A percentile compares a stretch with the other conserved stretches of the same genome.
Evolutionary conservation across 23 tunicate species (phyloP).

Genomic region (Halocynthia aurantium): DNA sequence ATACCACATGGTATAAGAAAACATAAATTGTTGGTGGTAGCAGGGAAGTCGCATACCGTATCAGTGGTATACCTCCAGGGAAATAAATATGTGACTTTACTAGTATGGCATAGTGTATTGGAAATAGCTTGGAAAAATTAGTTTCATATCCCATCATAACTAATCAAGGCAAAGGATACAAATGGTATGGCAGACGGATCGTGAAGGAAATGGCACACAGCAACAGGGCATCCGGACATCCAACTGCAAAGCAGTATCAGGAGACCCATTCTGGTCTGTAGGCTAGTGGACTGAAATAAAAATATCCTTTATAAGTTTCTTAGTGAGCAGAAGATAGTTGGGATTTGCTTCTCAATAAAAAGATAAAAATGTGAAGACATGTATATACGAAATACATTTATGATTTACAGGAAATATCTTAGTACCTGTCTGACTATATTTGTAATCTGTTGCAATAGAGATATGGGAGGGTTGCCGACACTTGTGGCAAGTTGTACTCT

Average conservation of each 20-base stretch:
- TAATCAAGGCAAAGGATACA: slow-evolving; percentile 39
- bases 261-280: slow-evolving; percentile 76
- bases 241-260: slow-evolving; percentile 73
- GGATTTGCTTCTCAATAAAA: background rate
- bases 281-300: slow-evolving; percentile 22
- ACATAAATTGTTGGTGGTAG: background rate
- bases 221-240: slow-evolving; percentile 63
- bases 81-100: background rate
- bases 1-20: background rate
- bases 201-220: slow-evolving; percentile 57
- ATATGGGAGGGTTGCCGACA: slow-evolving; percentile 66
- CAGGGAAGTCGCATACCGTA: background rate
- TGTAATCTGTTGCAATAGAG: slow-evolving; percentile 65
- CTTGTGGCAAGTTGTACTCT: slow-evolving; percentile 88
- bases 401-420: no score
- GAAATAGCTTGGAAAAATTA: background rate
- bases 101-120: background rate
- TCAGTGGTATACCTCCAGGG: background rate
- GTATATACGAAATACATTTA: no score
- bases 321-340: background rate
- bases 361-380: no score
- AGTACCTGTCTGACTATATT: slow-evolving; percentile 56
- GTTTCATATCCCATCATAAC: background rate
- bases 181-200: slow-evolving; percentile 74
- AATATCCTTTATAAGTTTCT: background rate